These are phyloP conservation scores for Gerris buenoi DNA, from an alignment of 1,140 invertebrate genomes.

Conservation along the genomic window DNA sequence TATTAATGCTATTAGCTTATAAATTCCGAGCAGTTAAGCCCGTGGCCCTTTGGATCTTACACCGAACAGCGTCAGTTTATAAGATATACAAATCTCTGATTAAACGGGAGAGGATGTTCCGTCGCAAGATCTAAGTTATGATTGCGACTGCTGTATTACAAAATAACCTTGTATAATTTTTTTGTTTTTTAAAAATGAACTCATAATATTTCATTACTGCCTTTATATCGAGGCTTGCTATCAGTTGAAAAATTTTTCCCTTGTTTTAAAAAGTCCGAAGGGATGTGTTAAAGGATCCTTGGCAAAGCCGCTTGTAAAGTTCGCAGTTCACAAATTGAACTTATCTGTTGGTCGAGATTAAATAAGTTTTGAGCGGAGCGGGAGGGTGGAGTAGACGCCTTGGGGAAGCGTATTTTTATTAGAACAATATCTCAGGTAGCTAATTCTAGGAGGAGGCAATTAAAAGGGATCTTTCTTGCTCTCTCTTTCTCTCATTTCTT, in stretches of 20 bases:
- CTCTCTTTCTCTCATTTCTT: background rate
- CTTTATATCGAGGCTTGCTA: background rate
- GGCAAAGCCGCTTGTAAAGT: background rate
- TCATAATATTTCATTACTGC: background rate
- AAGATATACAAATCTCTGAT: no score
- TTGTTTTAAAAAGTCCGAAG: background rate
- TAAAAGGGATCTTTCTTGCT: background rate
- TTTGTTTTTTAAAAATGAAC: background rate
- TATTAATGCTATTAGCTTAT: no score
- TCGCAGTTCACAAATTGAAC: background rate
- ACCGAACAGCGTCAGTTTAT: no score
- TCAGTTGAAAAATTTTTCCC: background rate
- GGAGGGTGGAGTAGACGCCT: background rate
- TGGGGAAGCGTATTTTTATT: background rate
- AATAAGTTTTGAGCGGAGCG: background rate
- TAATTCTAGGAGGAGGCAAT: background rate
- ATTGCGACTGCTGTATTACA: no score
- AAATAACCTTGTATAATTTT: no score
- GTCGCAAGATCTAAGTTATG: no score
- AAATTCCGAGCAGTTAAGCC: no score
- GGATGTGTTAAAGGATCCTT: background rate
- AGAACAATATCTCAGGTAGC: background rate
- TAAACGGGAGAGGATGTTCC: no score
- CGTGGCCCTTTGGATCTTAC: no score
- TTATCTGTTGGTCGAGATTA: background rate